A percentile compares a stretch with the other conserved stretches of the same genome.
These are phyloP conservation scores for Amphimallon solstitiale DNA, from an alignment of 2,888 invertebrate species.

Conservation along the genomic window DNA sequence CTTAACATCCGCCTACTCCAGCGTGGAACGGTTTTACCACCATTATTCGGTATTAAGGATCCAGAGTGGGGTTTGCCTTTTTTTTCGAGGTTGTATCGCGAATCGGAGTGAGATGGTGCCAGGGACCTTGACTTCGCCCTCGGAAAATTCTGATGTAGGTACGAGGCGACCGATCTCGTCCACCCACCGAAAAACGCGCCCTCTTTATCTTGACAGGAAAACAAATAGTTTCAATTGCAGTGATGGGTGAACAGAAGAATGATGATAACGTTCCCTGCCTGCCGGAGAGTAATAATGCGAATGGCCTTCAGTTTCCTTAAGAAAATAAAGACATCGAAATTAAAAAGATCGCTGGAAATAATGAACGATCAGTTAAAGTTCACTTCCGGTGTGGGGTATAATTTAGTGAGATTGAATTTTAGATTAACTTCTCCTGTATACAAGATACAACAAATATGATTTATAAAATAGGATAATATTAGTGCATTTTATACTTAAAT, in stretches of 20 bases:
- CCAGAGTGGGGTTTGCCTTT: slow-evolving; percentile 4
- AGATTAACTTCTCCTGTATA: too few species aligned
- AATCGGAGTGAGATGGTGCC: not conserved
- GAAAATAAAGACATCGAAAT: slow-evolving; percentile 8
- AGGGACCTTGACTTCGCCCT: not conserved
- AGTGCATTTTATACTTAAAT: too few species aligned
- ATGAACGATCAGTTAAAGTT: too few species aligned
- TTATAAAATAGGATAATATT: too few species aligned
- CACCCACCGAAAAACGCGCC: slow-evolving; percentile 11
- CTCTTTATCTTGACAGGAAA: slow-evolving; percentile 34
- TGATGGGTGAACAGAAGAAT: slow-evolving; percentile 21
- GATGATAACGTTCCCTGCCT: slow-evolving; percentile 10
- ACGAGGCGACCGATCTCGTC: too few species aligned
- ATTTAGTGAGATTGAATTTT: too few species aligned
- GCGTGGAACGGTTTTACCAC: slow-evolving; percentile 46
- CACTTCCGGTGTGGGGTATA: too few species aligned
- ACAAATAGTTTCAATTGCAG: slow-evolving; percentile 36
- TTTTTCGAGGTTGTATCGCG: not conserved
- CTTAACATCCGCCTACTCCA: slow-evolving; percentile 40
- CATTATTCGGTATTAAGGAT: slow-evolving; percentile 49
- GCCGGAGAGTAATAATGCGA: not conserved
- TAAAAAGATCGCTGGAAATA: not conserved
- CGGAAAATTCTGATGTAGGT: slow-evolving; percentile 3
- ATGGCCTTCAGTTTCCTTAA: slow-evolving; percentile 1
- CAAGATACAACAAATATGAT: too few species aligned